phyloP scores from a whole-genome alignment of 2,797 vertebrate species.

The Menidia menidia region DNA sequence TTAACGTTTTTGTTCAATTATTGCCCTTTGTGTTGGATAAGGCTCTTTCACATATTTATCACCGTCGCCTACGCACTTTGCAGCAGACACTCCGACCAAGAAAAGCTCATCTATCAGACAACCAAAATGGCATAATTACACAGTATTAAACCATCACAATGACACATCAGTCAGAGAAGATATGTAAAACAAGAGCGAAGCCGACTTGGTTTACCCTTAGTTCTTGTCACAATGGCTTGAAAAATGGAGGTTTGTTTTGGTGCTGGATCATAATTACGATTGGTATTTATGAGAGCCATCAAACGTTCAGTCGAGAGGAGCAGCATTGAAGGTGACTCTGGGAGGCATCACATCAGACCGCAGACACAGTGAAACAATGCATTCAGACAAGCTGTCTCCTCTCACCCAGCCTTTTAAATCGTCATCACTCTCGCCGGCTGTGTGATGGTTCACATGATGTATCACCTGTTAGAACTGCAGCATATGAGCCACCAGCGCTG shows the following conservation, averaged over 20 bases:
- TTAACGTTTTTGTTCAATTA: slow-evolving; percentile 65
- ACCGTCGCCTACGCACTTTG: slow-evolving; percentile 61
- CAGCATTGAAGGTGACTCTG: slow-evolving; percentile 82
- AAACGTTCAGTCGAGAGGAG: slow-evolving; percentile 76
- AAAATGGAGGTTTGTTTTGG: slow-evolving; percentile 75
- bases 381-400: slow-evolving; percentile 79
- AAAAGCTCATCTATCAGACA: slow-evolving; percentile 68
- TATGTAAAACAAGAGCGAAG: slow-evolving; percentile 69
- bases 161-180: slow-evolving; percentile 76
- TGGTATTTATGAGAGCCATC: slow-evolving; percentile 82
- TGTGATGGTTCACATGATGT: slow-evolving; percentile 74
- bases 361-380: slow-evolving; percentile 75
- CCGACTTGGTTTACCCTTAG: slow-evolving; percentile 71
- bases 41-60: slow-evolving; percentile 76
- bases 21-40: slow-evolving; percentile 59
- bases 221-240: slow-evolving; percentile 71
- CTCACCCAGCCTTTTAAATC: slow-evolving; percentile 81
- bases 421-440: slow-evolving; percentile 76
- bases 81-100: slow-evolving; percentile 37
- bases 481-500: slow-evolving; percentile 51
- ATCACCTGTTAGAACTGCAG: slow-evolving; percentile 69
- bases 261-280: slow-evolving; percentile 78
- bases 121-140: slow-evolving; percentile 76
- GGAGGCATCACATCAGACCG: slow-evolving; percentile 66
- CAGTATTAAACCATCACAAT: slow-evolving; percentile 80